A percentile compares a stretch with the other conserved stretches of the same genome.
These are phyloP conservation scores for Thamnophis sirtalis DNA, from an alignment of 2,113 vertebrate species.

Conservation along the genomic window DNA sequence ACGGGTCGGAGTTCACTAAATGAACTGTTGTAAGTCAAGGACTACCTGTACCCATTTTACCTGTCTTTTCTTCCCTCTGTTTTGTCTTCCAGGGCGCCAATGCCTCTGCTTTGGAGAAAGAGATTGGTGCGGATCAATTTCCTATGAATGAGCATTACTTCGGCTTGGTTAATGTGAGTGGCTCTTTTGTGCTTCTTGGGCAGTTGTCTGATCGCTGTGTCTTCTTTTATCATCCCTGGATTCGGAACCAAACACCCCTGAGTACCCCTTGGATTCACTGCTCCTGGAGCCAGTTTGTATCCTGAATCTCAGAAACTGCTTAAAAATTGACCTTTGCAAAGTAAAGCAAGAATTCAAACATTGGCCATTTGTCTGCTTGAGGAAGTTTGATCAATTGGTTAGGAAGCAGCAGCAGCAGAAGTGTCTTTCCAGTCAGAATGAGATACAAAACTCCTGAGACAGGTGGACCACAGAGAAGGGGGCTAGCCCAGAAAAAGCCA, in stretches of 20 bases:
- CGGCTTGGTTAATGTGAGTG: constrained; percentile 89
- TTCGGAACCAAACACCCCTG: not conserved
- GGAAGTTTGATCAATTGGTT: accelerated
- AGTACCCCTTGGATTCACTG: not conserved
- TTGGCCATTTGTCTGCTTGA: not conserved
- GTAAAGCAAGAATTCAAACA: not conserved
- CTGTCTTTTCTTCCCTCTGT: not conserved
- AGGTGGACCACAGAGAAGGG: not conserved
- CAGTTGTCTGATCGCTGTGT: not conserved
- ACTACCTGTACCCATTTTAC: not conserved
- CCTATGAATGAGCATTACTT: constrained; percentile 94
- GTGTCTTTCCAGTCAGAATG: not conserved
- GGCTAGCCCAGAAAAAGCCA: not conserved
- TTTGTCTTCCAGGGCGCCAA: constrained; percentile 81
- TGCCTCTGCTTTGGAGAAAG: constrained; percentile 97
- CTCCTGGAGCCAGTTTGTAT: not conserved
- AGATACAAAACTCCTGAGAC: not conserved
- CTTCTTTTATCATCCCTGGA: not conserved
- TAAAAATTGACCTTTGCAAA: not conserved
- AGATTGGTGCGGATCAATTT: constrained; percentile 95
- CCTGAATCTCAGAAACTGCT: not conserved
- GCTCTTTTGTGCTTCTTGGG: not conserved
- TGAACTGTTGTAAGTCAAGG: not conserved
- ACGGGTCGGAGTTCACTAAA: no score
- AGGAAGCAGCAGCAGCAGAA: not conserved